These are phyloP conservation scores for Oncorhynchus keta DNA, from an alignment of 2,113 vertebrate genomes.

Conservation along the genomic window DNA sequence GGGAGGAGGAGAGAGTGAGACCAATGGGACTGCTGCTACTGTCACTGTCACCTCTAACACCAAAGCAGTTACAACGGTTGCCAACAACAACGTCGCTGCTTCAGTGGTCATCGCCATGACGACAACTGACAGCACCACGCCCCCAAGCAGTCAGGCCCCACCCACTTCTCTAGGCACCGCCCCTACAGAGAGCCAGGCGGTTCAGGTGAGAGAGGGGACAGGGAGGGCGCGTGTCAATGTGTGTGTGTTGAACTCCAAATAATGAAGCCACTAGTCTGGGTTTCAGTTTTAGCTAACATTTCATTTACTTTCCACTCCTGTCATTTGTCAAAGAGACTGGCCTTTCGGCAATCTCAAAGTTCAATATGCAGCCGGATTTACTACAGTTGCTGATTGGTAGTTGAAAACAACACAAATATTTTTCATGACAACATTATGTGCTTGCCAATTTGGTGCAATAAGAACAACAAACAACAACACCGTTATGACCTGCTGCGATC, in stretches of 20 bases:
- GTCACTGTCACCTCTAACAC: slow-evolving; percentile 20
- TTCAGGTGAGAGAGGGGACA: slow-evolving; percentile 77
- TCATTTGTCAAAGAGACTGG: too few relatives aligned
- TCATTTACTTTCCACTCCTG: too few relatives aligned
- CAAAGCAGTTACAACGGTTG: background rate
- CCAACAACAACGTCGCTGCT: background rate
- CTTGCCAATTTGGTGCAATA: too few relatives aligned
- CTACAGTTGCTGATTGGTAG: too few relatives aligned
- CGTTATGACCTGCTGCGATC: too few relatives aligned
- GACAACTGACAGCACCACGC: slow-evolving; percentile 67
- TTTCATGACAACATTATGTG: too few relatives aligned
- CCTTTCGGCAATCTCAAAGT: too few relatives aligned
- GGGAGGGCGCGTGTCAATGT: background rate
- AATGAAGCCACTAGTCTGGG: too few relatives aligned
- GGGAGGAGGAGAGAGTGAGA: slow-evolving; percentile 78
- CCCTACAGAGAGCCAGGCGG: slow-evolving; percentile 82
- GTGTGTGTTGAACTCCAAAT: background rate
- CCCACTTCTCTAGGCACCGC: slow-evolving; percentile 83
- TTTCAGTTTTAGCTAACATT: too few relatives aligned
- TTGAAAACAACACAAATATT: too few relatives aligned
- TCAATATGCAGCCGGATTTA: too few relatives aligned
- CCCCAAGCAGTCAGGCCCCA: slow-evolving; percentile 73
- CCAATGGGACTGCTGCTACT: slow-evolving; percentile 63
- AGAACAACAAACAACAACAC: too few relatives aligned
- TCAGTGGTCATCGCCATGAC: slow-evolving; percentile 73